Conservation (phyloP, 2,113 vertebrate genomes). For the Scomber scombrus region DNA sequence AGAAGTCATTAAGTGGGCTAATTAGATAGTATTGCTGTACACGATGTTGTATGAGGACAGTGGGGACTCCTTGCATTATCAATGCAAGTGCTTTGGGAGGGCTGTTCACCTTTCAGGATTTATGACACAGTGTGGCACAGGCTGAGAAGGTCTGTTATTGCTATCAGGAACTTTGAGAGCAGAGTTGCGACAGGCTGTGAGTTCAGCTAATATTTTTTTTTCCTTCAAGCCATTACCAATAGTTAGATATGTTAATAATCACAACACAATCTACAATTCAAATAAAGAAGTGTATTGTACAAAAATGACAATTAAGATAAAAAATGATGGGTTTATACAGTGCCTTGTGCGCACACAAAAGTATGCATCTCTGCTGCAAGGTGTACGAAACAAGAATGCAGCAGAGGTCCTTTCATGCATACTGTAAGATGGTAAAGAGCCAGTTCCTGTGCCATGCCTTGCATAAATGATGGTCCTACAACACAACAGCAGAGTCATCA, state of each 20-base stretch:
- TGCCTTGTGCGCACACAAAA: conserved; percentile 14
- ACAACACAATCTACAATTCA: conserved; percentile 22
- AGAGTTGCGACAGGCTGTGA: conserved; percentile 44
- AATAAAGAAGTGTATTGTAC: conserved; percentile 12
- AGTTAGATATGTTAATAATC: neutral
- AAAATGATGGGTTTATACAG: neutral
- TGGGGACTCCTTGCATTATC: conserved; percentile 68
- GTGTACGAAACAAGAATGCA: conserved; percentile 38
- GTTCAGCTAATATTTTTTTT: conserved; percentile 14
- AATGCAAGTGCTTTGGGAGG: conserved; percentile 70
- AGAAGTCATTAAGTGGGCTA: conserved; percentile 82
- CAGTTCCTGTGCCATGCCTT: conserved; percentile 13
- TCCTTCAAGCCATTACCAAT: conserved; percentile 20
- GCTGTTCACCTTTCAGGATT: conserved; percentile 83
- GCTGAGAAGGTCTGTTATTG: conserved; percentile 72
- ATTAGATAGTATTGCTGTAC: conserved; percentile 79
- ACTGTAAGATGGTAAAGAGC: conserved; percentile 33
- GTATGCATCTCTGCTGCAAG: conserved; percentile 1
- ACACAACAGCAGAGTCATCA: conserved; percentile 43
- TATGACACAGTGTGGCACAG: conserved; percentile 62
- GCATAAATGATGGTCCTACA: conserved; percentile 46
- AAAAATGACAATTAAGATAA: conserved; percentile 5
- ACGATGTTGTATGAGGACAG: conserved; percentile 63
- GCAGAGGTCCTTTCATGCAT: conserved; percentile 56
- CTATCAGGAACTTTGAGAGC: conserved; percentile 64